Evolutionary conservation across 2,113 vertebrate genomes (phyloP), one percentile per base, ranked within the genome.

Genomic region (Ctenodactylus gundi): DNA sequence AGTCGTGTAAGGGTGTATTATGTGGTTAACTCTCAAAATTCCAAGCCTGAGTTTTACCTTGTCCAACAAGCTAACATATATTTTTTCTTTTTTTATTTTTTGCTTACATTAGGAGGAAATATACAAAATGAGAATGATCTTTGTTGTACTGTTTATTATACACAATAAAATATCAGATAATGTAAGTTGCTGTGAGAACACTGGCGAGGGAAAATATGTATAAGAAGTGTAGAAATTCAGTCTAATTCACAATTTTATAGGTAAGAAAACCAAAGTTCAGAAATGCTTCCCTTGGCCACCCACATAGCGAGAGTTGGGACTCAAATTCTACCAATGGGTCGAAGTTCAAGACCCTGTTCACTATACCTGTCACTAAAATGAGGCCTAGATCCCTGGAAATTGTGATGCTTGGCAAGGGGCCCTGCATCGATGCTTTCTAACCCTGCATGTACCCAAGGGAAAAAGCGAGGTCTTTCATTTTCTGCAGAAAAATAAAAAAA

Each of bases 401-500:
- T 17, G 12, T 29, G 57, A 81, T 49, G 57, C 36, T 83, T 93
- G 96, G 82, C 93, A 73, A 57, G 60, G 49, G 29, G 29, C 49
- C 51, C 72, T 77, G 41, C 25, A 80, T 21, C 0, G 0, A 46
- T 39, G 57, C 72, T 91, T 86, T 84, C 75, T 58, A 65, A 72
- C 67, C 36, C 73, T 46, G 15, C 76, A 85, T 60, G 67, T 60
- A 53, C 73, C 11, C 67, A 55, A 49, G 88, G 55, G 94, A 60
- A 90, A n/a, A 83, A 62, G 57, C 18, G 64, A 81, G 55, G 51
- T 1, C 58, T 93, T 95, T 91, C 78, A 78, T 93, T 95, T 86
- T 81, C 70, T 70, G 27, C 36, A 87, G 88, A 3, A 73, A 89
- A 81, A n/a, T n/a, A n/a, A 72, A 62, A 7, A 18, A 75, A 58